Evolutionary conservation across 2,113 vertebrate genomes (phyloP).

Genomic region (Ammodytes marinus): DNA sequence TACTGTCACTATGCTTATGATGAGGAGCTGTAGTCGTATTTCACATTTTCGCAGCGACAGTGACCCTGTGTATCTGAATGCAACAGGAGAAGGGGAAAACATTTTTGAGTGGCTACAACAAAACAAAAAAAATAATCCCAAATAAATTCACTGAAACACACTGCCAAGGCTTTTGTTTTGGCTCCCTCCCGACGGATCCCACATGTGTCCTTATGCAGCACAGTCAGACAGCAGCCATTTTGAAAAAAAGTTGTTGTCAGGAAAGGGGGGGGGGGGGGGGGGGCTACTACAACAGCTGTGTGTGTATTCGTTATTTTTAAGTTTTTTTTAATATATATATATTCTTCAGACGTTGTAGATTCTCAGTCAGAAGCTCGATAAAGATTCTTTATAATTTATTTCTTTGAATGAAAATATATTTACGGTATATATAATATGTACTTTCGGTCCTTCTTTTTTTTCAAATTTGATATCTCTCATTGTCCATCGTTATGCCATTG

Average conservation of each 20-base stretch:
- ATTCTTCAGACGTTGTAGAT: constrained; percentile 76
- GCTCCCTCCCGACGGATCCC: constrained; percentile 27
- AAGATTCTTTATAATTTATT: constrained; percentile 89
- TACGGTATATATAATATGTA: constrained; percentile 86
- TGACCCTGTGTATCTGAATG: constrained; percentile 77
- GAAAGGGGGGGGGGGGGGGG: constrained; percentile 30
- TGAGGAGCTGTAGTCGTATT: constrained; percentile 36
- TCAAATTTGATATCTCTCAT: constrained; percentile 43
- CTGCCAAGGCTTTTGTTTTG: constrained; percentile 42
- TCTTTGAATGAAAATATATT: constrained; percentile 90
- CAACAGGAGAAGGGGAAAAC: constrained; percentile 61
- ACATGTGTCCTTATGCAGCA: constrained; percentile 48
- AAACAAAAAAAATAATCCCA: constrained; percentile 60
- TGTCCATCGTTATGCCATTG: constrained; percentile 55
- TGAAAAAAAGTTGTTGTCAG: constrained; percentile 62
- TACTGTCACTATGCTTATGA: constrained; percentile 52
- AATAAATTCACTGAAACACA: constrained; percentile 73
- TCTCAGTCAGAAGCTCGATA: constrained; percentile 78
- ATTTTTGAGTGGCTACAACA: constrained; percentile 76
- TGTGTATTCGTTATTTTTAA: constrained; percentile 12
- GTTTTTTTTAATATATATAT: constrained; percentile 37
- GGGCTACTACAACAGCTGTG: constrained; percentile 67
- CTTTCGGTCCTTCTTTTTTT: constrained; percentile 66
- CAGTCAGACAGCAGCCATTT: constrained; percentile 59
- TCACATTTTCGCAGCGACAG: constrained; percentile 56